Base-by-base conservation (phyloP, 2,113 vertebrate genomes). In the Gracilinanus agilis region DNA sequence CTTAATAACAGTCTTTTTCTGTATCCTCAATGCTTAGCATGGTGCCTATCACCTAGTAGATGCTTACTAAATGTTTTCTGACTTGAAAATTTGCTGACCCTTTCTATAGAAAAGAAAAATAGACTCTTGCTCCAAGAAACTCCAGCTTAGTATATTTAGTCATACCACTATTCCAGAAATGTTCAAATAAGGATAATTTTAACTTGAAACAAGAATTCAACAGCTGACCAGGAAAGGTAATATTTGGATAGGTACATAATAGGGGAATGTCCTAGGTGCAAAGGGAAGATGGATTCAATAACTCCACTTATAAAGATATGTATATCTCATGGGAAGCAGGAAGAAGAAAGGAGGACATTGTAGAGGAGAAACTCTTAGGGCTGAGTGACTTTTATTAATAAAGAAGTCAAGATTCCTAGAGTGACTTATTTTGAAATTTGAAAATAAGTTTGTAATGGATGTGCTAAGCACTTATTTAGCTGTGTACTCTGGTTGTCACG, bases 191-290 rank as follows among this genome's bases (percentile, higher is more conserved):
- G 95, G 97, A 96, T 90, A 92, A 90, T 94, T 90, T 58, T 92
- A 94, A 95, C 96, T 95, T 13, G 44, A 97, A 96, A 97, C 55
- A 54, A 96, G 96, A 97, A 97, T 97, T 97, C 97, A 95, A 92
- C 91, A 93, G 90, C 89, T 97, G 93, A 34, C 44, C 40, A 34
- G 90, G 61, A 44, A 93, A 90, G 90, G 23, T 55, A 89, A 58
- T 96, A 94, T 91, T 94, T 90, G 93, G 95, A 83, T 53, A 90
- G 53, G 6, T n/a, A 40, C 67, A 61, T 96, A 96, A 93, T 10
- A 92, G 55, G 94, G 53, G n/a, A 92, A 25, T 13, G 67, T 96
- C 54, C 29, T 55, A 90, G 94, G 90, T 92, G 92, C 89, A 44
- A 95, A 96, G 75, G 91, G 34, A 29, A 92, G 83, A 90, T 93